phyloP scores from a whole-genome alignment of 1,140 invertebrate genomes.

The Scaptomyza montana region DNA sequence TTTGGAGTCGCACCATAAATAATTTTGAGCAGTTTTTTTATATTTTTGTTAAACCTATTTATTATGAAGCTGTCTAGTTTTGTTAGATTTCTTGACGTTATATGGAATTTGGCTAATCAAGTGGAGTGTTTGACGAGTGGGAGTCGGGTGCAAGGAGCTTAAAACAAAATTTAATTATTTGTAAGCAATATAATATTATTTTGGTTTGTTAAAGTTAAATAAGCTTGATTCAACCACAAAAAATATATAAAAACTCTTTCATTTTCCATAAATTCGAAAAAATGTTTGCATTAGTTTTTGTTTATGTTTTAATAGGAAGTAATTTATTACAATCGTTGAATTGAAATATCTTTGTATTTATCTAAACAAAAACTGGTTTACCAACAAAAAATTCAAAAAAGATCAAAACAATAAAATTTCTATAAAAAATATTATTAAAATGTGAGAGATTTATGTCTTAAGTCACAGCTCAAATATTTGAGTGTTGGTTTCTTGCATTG shows the following conservation, averaged over 20 bases:
- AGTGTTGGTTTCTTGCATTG: not conserved
- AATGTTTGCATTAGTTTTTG: too few relatives aligned
- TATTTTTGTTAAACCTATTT: constrained; percentile 50
- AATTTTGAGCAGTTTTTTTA: constrained; percentile 58
- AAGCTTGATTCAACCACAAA: not conserved
- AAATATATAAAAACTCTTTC: too few relatives aligned
- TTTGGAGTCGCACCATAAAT: constrained; percentile 65
- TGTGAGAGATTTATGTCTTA: not conserved
- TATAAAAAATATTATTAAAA: too few relatives aligned
- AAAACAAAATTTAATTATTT: not conserved
- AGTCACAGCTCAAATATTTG: not conserved
- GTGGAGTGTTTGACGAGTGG: constrained; percentile 42
- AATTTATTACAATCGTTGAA: constrained; percentile 21
- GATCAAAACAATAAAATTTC: too few relatives aligned
- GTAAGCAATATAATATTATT: too few relatives aligned
- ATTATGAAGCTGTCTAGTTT: constrained; percentile 47
- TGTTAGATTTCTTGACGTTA: constrained; percentile 26
- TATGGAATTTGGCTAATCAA: constrained; percentile 70
- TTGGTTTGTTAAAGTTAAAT: too few relatives aligned
- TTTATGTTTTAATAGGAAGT: constrained; percentile 13
- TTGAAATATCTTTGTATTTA: not conserved
- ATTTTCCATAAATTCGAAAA: constrained; percentile 5
- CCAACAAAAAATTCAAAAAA: too few relatives aligned
- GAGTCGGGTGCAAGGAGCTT: too few relatives aligned
- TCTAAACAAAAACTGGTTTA: not conserved